These are phyloP conservation scores for Tadarida brasiliensis DNA, from an alignment of 2,797 vertebrate species.

Conservation along the genomic window DNA sequence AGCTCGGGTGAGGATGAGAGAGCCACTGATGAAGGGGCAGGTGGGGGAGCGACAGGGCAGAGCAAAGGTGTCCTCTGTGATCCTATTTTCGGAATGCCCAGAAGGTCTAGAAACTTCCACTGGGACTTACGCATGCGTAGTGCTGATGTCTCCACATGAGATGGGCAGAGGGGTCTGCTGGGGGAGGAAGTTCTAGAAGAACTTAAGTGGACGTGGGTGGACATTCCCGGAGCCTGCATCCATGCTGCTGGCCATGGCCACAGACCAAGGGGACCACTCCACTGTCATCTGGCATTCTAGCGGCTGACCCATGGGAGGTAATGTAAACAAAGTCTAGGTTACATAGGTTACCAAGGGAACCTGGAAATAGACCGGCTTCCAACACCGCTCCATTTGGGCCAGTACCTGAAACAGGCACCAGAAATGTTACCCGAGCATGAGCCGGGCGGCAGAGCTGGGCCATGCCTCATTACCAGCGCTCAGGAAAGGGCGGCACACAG, in stretches of 20 bases:
- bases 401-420: too few relatives aligned
- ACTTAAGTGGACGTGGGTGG: not conserved
- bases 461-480: too few relatives aligned
- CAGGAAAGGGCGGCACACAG: too few relatives aligned
- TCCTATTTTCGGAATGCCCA: not conserved
- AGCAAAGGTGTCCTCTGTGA: not conserved
- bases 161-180: not conserved
- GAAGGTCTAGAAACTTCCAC: not conserved
- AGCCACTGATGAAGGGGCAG: too few relatives aligned
- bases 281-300: slow-evolving; percentile 25
- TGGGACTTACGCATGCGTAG: fast-evolving
- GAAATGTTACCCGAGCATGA: too few relatives aligned
- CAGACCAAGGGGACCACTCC: not conserved
- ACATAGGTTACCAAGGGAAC: slow-evolving; percentile 66
- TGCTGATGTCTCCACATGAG: not conserved
- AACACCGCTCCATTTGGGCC: too few relatives aligned
- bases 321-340: not conserved
- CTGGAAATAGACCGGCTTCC: slow-evolving; percentile 41
- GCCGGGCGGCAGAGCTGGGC: too few relatives aligned
- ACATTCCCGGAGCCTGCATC: not conserved
- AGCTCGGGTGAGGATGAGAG: not conserved
- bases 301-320: slow-evolving; percentile 24
- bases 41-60: not conserved
- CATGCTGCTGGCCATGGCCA: fast-evolving
- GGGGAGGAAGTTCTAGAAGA: slow-evolving; percentile 12